Evolutionary conservation across 1,140 invertebrate genomes (phyloP), one percentile per base, ranked within the genome.

Genomic region (Penaeus japonicus): DNA sequence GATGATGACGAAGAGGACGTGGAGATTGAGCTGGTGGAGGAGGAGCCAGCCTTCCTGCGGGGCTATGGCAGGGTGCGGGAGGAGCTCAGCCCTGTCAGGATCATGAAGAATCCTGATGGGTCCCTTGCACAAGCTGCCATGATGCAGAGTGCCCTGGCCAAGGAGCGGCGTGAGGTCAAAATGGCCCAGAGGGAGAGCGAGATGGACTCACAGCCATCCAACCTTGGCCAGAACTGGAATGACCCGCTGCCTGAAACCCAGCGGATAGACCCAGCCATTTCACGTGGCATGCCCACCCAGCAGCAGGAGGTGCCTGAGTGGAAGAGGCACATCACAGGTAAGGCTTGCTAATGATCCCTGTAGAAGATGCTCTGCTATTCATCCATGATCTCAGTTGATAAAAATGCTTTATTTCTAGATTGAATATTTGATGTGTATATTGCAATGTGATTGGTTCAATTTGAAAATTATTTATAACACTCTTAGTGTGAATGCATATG

Each of bases 21-120:
- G 80, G 99, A 99, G 93, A 99, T 99, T 89, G 99, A 99, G 93
- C 94, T 99, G 57, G 98, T 99, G 0, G 99, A 99, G 93, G 99
- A 99, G 85, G 98, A 99, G 92, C 97, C 99, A 0, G 97, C 98
- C 2, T 99, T 99, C 93, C 93, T 99, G 47, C 90, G 91, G n/a
- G 93, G 97, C 0, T 97, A 98, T 92, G 97, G 97, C 0, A 93
- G 97, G 91, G 96, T 97, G 0, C 92, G 98, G 1, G 96, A 98
- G 89, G 98, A 99, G 92, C 93, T 99, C 0, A 98, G 97, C 91
- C 99, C 99, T 2, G 95, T 96, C 5, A 94, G 99, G 91, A 99
- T 99, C 91, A 98, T 99, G 0, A 99, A 99, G 93, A 99, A 99
- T 94, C 99, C 99, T 17, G 98, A 99, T 93, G 99, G 99, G 0